Conservation (phyloP, 2,888 invertebrate species). For the Neuroscelio doddi region DNA sequence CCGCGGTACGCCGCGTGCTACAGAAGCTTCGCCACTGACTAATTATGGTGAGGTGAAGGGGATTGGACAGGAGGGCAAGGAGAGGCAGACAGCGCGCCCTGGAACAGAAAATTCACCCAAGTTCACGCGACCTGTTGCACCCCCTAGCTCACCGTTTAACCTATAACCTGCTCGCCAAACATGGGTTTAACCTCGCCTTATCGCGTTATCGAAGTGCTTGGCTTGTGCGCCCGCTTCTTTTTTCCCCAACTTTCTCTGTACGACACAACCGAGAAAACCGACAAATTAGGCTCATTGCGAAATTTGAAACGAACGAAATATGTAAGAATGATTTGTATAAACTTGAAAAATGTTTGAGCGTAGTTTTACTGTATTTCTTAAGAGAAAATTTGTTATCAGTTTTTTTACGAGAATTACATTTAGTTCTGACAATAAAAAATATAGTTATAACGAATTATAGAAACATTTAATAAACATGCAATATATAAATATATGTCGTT, state of each 20-base stretch:
- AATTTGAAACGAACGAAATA: too few relatives aligned
- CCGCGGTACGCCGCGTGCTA: constrained; percentile 65
- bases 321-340: too few relatives aligned
- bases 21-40: constrained; percentile 71
- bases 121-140: constrained; percentile 73
- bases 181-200: constrained; percentile 72
- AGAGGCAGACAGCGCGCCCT: constrained; percentile 67
- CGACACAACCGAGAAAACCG: constrained; percentile 27
- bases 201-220: constrained; percentile 70
- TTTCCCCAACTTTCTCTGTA: constrained; percentile 39
- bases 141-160: constrained; percentile 71
- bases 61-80: constrained; percentile 54
- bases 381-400: too few relatives aligned
- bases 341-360: too few relatives aligned
- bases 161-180: constrained; percentile 72
- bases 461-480: too few relatives aligned
- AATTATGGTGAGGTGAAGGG: constrained; percentile 69
- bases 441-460: too few relatives aligned
- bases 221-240: constrained; percentile 43
- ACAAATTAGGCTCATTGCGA: neutral
- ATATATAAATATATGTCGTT: too few relatives aligned
- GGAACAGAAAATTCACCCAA: constrained; percentile 72
- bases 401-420: too few relatives aligned
- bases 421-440: too few relatives aligned
- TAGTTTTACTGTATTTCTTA: too few relatives aligned